Conservation (phyloP, 1,140 invertebrate species). For the Solenopsis fugax region DNA sequence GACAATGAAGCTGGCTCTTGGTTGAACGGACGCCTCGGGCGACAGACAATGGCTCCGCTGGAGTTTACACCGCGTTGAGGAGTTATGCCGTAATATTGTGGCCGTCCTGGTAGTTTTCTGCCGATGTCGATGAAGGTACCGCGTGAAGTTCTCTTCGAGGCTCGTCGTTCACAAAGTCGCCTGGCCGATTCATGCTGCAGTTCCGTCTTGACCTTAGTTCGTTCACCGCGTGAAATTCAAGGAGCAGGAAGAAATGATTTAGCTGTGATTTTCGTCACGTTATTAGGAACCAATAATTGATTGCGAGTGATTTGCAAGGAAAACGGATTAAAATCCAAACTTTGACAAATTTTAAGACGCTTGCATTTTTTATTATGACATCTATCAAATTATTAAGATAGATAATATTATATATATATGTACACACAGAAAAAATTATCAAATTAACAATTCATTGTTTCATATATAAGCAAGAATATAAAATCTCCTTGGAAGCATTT, state of each 20-base stretch:
- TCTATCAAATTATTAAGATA: neutral
- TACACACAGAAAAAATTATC: no score
- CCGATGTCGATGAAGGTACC: constrained; percentile 34
- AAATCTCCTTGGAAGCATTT: no score
- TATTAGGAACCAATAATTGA: neutral
- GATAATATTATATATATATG: neutral
- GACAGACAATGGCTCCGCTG: constrained; percentile 81
- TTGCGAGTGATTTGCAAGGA: neutral
- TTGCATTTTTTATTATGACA: neutral
- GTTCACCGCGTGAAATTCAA: neutral
- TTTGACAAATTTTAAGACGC: neutral
- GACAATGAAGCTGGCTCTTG: constrained; percentile 79
- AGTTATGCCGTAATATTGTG: constrained; percentile 67
- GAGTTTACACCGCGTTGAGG: constrained; percentile 78
- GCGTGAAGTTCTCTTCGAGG: constrained; percentile 1
- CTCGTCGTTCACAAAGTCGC: constrained; percentile 62
- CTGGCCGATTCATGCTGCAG: constrained; percentile 37
- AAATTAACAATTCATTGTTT: no score
- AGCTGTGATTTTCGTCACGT: neutral
- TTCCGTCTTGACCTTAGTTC: neutral
- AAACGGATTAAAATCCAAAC: neutral
- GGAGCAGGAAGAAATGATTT: neutral
- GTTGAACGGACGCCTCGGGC: constrained; percentile 74
- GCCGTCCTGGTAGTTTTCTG: constrained; percentile 67
- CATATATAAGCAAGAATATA: no score